Conservation (phyloP, 2,888 invertebrate genomes). For the Amblyjoppa fuscipennis region DNA sequence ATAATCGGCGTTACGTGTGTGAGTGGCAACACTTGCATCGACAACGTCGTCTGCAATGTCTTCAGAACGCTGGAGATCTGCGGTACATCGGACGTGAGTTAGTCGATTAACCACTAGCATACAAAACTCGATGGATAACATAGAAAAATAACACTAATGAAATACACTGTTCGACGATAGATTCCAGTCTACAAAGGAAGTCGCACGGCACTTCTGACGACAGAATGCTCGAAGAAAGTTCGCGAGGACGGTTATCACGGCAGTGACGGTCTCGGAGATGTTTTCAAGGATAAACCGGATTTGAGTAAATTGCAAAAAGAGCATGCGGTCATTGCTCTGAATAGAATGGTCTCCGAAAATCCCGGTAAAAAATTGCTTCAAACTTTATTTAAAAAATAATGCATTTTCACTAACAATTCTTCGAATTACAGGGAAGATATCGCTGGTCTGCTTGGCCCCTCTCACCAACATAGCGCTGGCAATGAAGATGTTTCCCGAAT, state of each 20-base stretch:
- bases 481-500: constrained; percentile 89
- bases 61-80: constrained; percentile 88
- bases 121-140: not conserved
- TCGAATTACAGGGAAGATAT: constrained; percentile 86
- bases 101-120: constrained; percentile 32
- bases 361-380: constrained; percentile 83
- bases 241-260: constrained; percentile 87
- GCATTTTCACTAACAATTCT: not conserved
- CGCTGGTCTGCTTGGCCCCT: constrained; percentile 90
- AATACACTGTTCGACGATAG: constrained; percentile 82
- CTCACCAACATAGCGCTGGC: constrained; percentile 93
- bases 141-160: not conserved
- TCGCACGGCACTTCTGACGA: constrained; percentile 85
- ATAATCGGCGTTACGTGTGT: constrained; percentile 91
- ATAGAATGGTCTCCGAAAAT: constrained; percentile 87
- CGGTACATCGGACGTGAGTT: constrained; percentile 88
- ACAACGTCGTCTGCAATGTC: constrained; percentile 90
- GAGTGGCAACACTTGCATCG: constrained; percentile 90
- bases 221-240: constrained; percentile 79
- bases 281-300: constrained; percentile 85
- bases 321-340: constrained; percentile 88
- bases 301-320: constrained; percentile 85
- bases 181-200: constrained; percentile 91
- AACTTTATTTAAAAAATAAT: not conserved
- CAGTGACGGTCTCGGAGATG: constrained; percentile 90